Evolutionary conservation across 2,113 vertebrate genomes (phyloP).

Genomic region (Silurus meridionalis): DNA sequence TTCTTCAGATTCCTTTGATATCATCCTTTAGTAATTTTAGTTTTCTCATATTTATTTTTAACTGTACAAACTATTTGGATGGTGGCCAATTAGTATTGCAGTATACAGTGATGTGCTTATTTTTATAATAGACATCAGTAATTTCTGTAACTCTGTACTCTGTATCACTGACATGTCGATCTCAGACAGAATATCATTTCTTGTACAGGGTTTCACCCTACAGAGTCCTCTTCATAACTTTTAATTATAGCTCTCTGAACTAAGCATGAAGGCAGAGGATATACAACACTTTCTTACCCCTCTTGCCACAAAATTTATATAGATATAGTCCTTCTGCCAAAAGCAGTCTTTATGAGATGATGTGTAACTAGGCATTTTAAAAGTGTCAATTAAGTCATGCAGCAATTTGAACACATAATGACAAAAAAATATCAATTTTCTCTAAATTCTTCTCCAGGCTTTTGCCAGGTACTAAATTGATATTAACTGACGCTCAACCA

Average conservation of each 20-base stretch:
- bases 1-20: neutral
- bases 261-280: neutral
- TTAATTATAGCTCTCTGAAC: slow-evolving; percentile 51
- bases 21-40: slow-evolving; percentile 30
- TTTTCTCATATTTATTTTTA: slow-evolving; percentile 37
- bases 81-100: slow-evolving; percentile 44
- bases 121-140: slow-evolving; percentile 60
- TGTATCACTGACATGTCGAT: slow-evolving; percentile 41
- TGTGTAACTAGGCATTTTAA: neutral
- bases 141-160: slow-evolving; percentile 42
- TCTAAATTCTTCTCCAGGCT: neutral
- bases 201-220: slow-evolving; percentile 60
- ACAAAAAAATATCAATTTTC: neutral
- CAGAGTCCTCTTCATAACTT: slow-evolving; percentile 62
- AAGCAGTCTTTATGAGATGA: neutral
- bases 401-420: neutral
- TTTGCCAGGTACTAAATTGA: slow-evolving; percentile 1
- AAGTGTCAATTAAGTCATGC: neutral
- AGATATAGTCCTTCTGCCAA: neutral
- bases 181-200: slow-evolving; percentile 60
- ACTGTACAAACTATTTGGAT: slow-evolving; percentile 43
- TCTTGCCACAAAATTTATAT: neutral
- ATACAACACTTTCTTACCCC: neutral
- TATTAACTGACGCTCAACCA: slow-evolving; percentile 8
- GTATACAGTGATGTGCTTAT: slow-evolving; percentile 54